Evolutionary conservation across 1,140 invertebrate genomes (phyloP).

Genomic region (Apocrypta bakeri): DNA sequence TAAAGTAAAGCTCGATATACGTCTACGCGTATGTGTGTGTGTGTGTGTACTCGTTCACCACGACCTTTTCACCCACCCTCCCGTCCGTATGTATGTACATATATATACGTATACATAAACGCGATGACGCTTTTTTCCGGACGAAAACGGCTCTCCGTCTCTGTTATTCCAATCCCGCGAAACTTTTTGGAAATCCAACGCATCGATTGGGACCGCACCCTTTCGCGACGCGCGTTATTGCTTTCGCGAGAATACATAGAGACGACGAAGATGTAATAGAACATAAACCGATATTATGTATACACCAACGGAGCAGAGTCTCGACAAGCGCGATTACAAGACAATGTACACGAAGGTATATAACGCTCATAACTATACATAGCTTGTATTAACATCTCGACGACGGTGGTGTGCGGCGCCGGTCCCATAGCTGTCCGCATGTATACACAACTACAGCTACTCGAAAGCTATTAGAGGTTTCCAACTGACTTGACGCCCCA

Average conservation of each 20-base stretch:
- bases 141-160: constrained; percentile 16
- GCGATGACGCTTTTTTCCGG: constrained; percentile 25
- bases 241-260: too few relatives aligned
- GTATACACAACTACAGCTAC: constrained; percentile 34
- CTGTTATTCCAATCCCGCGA: constrained; percentile 23
- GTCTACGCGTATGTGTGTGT: not conserved
- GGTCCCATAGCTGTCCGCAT: not conserved
- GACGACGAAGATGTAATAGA: too few relatives aligned
- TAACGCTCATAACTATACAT: not conserved
- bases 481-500: constrained; percentile 66
- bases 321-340: constrained; percentile 20
- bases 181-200: constrained; percentile 19
- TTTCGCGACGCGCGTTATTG: not conserved
- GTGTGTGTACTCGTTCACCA: not conserved
- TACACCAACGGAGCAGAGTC: not conserved
- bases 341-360: not conserved
- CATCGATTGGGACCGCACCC: not conserved
- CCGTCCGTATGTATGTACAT: not conserved
- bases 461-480: constrained; percentile 70
- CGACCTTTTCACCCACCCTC: not conserved
- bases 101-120: not conserved
- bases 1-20: constrained; percentile 18
- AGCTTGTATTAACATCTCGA: not conserved
- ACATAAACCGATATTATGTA: too few relatives aligned
- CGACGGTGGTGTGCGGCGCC: too few relatives aligned